These are phyloP conservation scores for Apostichopus leukothele DNA, from an alignment of 53 echinoderm and acorn worm genomes.

Conservation along the genomic window DNA sequence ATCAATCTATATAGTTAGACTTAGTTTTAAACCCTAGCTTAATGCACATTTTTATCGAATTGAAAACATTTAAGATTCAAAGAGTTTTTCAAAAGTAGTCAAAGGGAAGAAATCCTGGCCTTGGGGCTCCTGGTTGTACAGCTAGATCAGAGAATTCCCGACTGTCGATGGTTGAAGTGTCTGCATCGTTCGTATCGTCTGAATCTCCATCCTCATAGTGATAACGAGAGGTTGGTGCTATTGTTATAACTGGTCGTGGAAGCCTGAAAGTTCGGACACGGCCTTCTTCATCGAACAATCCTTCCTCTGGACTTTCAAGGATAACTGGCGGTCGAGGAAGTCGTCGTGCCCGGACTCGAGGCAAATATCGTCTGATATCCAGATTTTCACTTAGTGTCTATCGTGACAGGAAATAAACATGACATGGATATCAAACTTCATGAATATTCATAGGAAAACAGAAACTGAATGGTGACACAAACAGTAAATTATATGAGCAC, in stretches of 20 bases:
- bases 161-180: conserved; percentile 6
- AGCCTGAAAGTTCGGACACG: conserved; percentile 12
- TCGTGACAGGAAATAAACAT: no score
- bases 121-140: conserved; percentile 14
- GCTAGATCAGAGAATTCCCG: not conserved
- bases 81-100: not conserved
- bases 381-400: conserved; percentile 11
- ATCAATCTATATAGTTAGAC: no score
- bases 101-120: conserved; percentile 5
- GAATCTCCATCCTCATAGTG: not conserved
- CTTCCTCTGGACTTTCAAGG: not conserved
- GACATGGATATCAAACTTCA: no score
- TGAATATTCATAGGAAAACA: no score
- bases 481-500: no score
- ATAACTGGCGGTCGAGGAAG: conserved; percentile 3
- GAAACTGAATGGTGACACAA: no score
- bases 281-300: conserved; percentile 22
- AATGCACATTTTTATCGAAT: no score
- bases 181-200: not conserved
- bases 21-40: no score
- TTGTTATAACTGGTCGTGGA: conserved; percentile 3
- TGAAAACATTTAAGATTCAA: no score
- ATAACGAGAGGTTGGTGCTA: not conserved
- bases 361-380: conserved; percentile 1
- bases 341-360: conserved; percentile 23